Conservation (phyloP, 2,888 invertebrate genomes). For the Coleophora deauratella region DNA sequence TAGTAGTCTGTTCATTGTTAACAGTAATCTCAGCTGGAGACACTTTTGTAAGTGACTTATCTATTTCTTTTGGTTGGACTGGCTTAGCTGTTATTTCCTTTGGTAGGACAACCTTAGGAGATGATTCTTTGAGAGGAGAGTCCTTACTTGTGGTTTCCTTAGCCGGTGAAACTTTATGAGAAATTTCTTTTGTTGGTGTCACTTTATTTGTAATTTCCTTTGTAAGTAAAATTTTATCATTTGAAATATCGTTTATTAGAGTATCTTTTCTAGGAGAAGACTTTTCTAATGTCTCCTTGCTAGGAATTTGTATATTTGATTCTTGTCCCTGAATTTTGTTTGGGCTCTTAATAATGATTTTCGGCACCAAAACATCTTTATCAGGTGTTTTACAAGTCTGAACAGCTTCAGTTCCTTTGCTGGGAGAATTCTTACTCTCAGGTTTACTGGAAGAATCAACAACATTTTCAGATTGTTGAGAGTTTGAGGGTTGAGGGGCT, state of each 20-base stretch:
- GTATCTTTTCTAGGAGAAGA: neutral
- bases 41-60: constrained; percentile 9
- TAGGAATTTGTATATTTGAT: too few species aligned
- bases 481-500: constrained; percentile 12
- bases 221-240: neutral
- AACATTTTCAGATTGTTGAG: constrained; percentile 19
- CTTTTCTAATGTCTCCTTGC: constrained; percentile 3
- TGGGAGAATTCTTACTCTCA: constrained; percentile 13
- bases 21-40: constrained; percentile 4
- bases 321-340: neutral
- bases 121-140: constrained; percentile 4
- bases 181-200: neutral
- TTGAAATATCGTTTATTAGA: neutral
- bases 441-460: constrained; percentile 29
- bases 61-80: neutral
- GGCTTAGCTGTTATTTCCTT: constrained; percentile 1
- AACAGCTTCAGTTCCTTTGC: too few species aligned
- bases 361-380: constrained; percentile 5
- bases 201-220: neutral
- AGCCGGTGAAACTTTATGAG: constrained; percentile 6
- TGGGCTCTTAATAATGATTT: constrained; percentile 9
- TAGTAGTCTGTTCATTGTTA: constrained; percentile 6
- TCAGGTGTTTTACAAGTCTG: constrained; percentile 3
- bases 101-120: neutral
- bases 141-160: constrained; percentile 5